Conservation (phyloP, 64 coral and sea anemone species). For the Acropora tenuis region DNA sequence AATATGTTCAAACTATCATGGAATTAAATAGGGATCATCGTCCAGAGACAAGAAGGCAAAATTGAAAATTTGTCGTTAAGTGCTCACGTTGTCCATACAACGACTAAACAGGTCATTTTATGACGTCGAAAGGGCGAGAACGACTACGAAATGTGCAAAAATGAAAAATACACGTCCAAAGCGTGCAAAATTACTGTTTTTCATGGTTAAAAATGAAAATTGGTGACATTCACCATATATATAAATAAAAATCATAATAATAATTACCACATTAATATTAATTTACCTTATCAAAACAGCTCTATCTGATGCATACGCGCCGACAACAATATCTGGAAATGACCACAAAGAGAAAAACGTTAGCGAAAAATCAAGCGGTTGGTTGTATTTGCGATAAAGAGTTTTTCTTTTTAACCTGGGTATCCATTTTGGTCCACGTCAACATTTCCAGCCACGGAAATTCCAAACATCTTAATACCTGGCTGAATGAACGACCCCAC, state of each 20-base stretch:
- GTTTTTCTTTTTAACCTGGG: conserved; percentile 32
- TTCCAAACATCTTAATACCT: conserved; percentile 60
- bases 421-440: conserved; percentile 84
- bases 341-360: background rate
- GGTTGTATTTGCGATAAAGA: background rate
- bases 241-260: background rate
- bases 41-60: too few species aligned
- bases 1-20: too few species aligned
- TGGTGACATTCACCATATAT: too few species aligned
- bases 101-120: too few species aligned
- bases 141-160: too few species aligned
- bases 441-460: conserved; percentile 70
- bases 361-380: background rate
- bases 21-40: too few species aligned
- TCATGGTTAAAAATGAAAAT: too few species aligned
- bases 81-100: too few species aligned
- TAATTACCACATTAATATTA: background rate
- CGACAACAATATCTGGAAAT: conserved; percentile 73
- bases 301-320: conserved; percentile 72
- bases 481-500: conserved; percentile 13
- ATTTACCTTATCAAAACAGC: conserved; percentile 71
- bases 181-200: too few species aligned
- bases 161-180: too few species aligned
- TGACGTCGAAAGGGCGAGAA: too few species aligned
- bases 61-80: too few species aligned